Evolutionary conservation across 2,888 invertebrate genomes (phyloP).

Genomic region (Empis stercorea): DNA sequence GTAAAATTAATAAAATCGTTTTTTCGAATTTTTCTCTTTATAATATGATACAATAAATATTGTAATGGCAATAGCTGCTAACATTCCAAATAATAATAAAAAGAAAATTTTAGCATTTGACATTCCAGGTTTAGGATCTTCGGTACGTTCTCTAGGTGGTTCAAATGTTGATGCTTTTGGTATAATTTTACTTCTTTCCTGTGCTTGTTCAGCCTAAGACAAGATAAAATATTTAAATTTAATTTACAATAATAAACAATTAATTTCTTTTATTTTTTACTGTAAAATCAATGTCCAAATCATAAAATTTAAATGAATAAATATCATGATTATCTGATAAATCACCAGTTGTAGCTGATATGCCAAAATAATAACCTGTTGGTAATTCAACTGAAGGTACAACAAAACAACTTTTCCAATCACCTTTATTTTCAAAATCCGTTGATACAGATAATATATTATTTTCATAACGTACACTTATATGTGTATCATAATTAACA

Average conservation of each 20-base stretch:
- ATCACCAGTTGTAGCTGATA: conserved; percentile 94
- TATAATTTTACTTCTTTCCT: conserved; percentile 66
- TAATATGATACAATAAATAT: conserved; percentile 87
- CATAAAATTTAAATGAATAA: conserved; percentile 80
- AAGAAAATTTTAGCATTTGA: conserved; percentile 86
- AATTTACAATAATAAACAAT: background rate
- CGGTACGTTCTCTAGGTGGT: conserved; percentile 79
- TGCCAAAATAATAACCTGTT: conserved; percentile 88
- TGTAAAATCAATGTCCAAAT: conserved; percentile 64
- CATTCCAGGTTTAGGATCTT: conserved; percentile 77
- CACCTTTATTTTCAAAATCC: conserved; percentile 81
- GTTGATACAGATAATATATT: conserved; percentile 82
- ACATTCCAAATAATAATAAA: conserved; percentile 69
- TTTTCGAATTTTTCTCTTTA: conserved; percentile 81
- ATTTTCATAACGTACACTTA: conserved; percentile 83
- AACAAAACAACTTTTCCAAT: conserved; percentile 87
- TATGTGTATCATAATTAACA: conserved; percentile 73
- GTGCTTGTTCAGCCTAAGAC: conserved; percentile 25
- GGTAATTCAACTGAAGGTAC: conserved; percentile 84
- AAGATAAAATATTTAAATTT: background rate
- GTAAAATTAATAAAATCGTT: conserved; percentile 48
- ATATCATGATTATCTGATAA: conserved; percentile 94
- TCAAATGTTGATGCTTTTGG: conserved; percentile 85
- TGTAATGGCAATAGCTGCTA: conserved; percentile 69
- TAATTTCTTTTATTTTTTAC: conserved; percentile 19